These are phyloP conservation scores for Myanophis thanlyinensis DNA, from an alignment of 2,113 vertebrate genomes.

Conservation along the genomic window DNA sequence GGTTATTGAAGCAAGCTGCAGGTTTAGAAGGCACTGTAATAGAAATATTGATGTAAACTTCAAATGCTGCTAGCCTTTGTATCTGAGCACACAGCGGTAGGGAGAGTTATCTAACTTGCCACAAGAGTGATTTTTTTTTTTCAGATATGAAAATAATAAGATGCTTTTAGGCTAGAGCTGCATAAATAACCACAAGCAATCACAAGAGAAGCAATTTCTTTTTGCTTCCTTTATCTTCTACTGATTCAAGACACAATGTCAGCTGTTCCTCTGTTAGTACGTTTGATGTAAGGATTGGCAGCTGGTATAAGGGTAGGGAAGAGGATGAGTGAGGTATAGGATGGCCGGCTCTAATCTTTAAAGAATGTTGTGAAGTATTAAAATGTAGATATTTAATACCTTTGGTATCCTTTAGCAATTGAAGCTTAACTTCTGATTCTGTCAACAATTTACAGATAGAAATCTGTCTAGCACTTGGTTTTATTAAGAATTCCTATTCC, in stretches of 20 bases:
- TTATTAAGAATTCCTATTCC: background rate
- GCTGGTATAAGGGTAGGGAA: conserved; percentile 1
- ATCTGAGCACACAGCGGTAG: background rate
- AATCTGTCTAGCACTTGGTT: background rate
- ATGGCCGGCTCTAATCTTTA: background rate
- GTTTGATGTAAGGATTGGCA: background rate
- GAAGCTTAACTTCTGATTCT: background rate
- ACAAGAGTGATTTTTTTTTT: background rate
- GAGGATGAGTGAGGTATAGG: background rate
- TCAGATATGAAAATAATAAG: background rate
- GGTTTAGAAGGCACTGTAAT: background rate
- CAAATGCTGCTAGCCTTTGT: background rate
- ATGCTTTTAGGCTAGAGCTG: background rate
- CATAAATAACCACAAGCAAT: background rate
- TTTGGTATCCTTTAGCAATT: background rate
- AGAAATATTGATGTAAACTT: background rate
- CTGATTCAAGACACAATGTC: background rate
- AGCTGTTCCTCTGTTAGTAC: background rate
- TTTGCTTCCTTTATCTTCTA: background rate
- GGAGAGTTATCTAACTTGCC: background rate
- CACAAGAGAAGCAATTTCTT: background rate
- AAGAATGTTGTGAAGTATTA: background rate
- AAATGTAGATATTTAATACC: conserved; percentile 18
- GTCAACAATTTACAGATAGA: background rate
- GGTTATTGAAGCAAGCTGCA: background rate